A percentile compares a stretch with the other conserved stretches of the same genome.
Conservation (phyloP, 30 jellyfish, hydroid and myxozoan species). For the Morbakka virulenta region DNA sequence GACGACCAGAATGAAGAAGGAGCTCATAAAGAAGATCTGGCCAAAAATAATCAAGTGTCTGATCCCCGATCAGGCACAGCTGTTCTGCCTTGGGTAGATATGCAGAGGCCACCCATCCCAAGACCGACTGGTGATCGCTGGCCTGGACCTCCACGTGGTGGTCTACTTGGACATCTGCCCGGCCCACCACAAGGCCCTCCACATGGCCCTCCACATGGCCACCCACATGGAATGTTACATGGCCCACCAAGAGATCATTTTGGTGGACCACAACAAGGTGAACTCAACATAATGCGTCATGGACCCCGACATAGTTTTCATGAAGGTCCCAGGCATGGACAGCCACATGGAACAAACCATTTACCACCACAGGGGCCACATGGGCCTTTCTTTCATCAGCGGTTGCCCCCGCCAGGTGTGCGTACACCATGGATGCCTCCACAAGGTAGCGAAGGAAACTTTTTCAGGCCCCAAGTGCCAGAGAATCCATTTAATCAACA, state of each 20-base stretch:
- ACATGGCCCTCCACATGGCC: neutral
- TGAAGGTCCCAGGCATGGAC: neutral
- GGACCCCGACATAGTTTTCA: neutral
- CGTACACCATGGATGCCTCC: slow-evolving; percentile 21
- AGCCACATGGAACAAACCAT: neutral
- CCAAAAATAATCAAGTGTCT: neutral
- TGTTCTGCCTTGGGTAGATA: neutral
- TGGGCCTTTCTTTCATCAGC: neutral
- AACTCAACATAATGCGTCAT: neutral
- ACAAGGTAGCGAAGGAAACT: neutral
- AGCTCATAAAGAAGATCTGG: neutral
- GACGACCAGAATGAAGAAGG: neutral
- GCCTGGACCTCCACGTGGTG: neutral
- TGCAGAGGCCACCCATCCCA: neutral
- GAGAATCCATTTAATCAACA: neutral
- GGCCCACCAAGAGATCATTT: neutral
- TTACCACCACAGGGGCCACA: neutral
- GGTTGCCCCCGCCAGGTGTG: neutral
- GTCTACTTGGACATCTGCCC: neutral
- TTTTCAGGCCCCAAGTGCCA: slow-evolving; percentile 1
- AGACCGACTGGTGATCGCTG: neutral
- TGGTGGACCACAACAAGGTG: neutral
- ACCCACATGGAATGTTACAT: neutral
- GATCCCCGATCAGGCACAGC: neutral
- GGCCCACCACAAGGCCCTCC: neutral